A percentile compares a stretch with the other conserved stretches of the same genome.
These are phyloP conservation scores for Lonchura striata DNA, from an alignment of 2,113 vertebrate genomes.

Conservation along the genomic window DNA sequence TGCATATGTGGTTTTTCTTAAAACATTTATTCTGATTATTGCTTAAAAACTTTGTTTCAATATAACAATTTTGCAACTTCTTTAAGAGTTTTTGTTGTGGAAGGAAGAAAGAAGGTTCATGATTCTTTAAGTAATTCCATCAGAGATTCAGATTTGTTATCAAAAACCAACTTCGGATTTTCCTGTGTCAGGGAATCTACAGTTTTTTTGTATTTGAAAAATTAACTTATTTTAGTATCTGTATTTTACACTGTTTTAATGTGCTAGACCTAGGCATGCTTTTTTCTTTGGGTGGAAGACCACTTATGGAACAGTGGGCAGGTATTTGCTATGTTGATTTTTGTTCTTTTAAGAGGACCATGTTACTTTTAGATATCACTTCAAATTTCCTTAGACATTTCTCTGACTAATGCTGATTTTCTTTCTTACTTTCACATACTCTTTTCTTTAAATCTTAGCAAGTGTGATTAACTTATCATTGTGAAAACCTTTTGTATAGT, in stretches of 20 bases:
- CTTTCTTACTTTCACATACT: not conserved
- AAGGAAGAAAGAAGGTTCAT: not conserved
- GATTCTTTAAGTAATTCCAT: not conserved
- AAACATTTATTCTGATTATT: not conserved
- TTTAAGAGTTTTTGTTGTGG: not conserved
- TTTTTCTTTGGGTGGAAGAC: not conserved
- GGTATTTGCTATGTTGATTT: not conserved
- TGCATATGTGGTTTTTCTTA: not conserved
- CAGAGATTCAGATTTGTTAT: not conserved
- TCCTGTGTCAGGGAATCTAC: not conserved
- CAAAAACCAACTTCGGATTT: not conserved
- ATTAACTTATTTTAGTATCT: not conserved
- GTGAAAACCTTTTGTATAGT: not conserved
- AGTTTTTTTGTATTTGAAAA: not conserved
- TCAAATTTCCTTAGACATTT: not conserved
- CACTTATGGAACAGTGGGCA: rapidly evolving
- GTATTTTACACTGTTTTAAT: not conserved
- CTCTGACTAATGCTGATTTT: not conserved
- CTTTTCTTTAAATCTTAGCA: not conserved
- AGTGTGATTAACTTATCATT: not conserved
- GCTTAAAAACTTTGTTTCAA: not conserved
- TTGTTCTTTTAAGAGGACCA: not conserved
- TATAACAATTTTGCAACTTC: not conserved
- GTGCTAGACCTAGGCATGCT: not conserved
- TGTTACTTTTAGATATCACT: not conserved